Percentiles rank a stretch among this genome's conserved stretches.
Evolutionary conservation across 2,113 vertebrate species (phyloP).

Genomic region (Terrapene triunguis): DNA sequence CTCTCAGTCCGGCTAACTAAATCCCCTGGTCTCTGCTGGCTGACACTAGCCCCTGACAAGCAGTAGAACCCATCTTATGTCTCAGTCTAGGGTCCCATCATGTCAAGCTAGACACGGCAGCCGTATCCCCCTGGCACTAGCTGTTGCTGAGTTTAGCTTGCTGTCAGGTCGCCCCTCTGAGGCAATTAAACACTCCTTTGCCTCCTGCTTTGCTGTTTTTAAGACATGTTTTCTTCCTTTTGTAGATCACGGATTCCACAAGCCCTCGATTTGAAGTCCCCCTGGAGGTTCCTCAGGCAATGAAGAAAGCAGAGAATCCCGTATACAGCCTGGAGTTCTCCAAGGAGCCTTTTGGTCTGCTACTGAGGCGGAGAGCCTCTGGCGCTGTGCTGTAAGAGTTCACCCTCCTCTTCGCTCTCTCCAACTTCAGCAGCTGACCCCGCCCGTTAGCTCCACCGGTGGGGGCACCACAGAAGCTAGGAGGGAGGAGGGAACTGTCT

Average conservation of each 20-base stretch:
- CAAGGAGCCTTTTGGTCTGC: conserved; percentile 82
- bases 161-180: not conserved
- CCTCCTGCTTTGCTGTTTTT: not conserved
- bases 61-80: not conserved
- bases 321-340: conserved; percentile 83
- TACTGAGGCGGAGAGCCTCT: conserved; percentile 76
- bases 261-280: conserved; percentile 85
- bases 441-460: not conserved
- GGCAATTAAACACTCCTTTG: not conserved
- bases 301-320: conserved; percentile 77
- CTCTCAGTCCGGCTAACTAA: not conserved
- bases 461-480: not conserved
- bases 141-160: not conserved
- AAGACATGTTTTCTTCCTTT: rapidly evolving
- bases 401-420: not conserved
- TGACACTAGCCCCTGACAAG: too few relatives aligned
- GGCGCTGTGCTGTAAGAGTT: conserved; percentile 81
- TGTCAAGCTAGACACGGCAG: not conserved
- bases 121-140: not conserved
- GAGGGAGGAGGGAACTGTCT: not conserved
- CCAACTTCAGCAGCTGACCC: not conserved
- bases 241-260: conserved; percentile 83
- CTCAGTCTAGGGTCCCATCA: not conserved
- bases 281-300: conserved; percentile 76
- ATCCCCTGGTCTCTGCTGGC: not conserved